These are phyloP conservation scores for Caenorhabditis latens DNA, from an alignment of 1,140 invertebrate species.

Conservation along the genomic window DNA sequence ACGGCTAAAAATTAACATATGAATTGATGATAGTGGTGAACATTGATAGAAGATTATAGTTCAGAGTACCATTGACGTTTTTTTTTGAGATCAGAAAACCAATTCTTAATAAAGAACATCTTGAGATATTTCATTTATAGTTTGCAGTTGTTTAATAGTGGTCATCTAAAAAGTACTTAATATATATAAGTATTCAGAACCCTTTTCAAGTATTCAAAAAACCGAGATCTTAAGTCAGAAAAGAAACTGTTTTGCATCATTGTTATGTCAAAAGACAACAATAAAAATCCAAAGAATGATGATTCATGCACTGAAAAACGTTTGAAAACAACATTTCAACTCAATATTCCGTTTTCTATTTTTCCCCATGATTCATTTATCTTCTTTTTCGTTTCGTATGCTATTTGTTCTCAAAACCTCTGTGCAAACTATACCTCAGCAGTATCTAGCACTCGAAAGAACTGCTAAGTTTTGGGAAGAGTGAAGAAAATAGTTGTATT, in stretches of 20 bases:
- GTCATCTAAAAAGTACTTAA: too few species aligned
- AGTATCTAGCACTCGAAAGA: neutral
- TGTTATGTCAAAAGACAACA: neutral
- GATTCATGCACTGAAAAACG: neutral
- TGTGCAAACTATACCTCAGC: neutral
- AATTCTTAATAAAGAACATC: too few species aligned
- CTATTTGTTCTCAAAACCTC: constrained; percentile 16
- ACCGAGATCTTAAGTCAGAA: too few species aligned
- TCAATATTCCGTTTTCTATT: neutral
- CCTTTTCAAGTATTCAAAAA: too few species aligned
- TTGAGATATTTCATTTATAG: too few species aligned
- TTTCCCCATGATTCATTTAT: neutral
- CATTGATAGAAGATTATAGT: neutral
- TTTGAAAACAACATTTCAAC: neutral
- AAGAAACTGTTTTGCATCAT: too few species aligned
- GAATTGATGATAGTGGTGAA: neutral
- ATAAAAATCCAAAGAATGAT: neutral
- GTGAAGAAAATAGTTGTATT: constrained; percentile 28
- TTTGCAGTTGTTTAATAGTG: too few species aligned
- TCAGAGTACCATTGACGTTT: neutral
- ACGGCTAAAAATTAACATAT: constrained; percentile 29
- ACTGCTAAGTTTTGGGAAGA: neutral
- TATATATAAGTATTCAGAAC: too few species aligned
- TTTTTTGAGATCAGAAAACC: neutral
- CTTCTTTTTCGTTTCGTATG: neutral